Evolutionary conservation across 2,888 invertebrate species (phyloP).

Genomic region (Drosophila hawaiiensis): DNA sequence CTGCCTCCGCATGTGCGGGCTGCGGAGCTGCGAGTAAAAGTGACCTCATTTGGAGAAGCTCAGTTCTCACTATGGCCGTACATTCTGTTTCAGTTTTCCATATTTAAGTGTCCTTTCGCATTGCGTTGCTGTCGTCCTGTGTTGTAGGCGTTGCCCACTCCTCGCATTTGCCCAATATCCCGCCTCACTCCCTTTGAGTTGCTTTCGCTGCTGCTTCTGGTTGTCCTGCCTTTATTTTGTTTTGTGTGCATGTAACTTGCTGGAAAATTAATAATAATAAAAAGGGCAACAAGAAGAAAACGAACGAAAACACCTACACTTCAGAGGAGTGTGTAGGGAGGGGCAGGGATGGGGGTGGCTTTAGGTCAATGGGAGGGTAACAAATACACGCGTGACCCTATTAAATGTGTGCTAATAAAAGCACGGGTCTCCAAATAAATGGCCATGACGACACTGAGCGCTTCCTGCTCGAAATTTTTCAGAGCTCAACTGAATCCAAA

Average conservation of each 20-base stretch:
- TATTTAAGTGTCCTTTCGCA: conserved; percentile 78
- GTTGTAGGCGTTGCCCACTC: conserved; percentile 48
- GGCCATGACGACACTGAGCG: conserved; percentile 60
- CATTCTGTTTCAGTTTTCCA: conserved; percentile 58
- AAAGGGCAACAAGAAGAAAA: conserved; percentile 49
- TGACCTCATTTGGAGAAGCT: conserved; percentile 78
- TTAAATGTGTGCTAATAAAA: conserved; percentile 81
- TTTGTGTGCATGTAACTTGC: conserved; percentile 77
- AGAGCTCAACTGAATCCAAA: conserved; percentile 30
- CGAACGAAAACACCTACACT: conserved; percentile 67
- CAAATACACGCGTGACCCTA: conserved; percentile 80
- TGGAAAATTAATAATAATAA: conserved; percentile 83
- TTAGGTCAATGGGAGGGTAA: conserved; percentile 47
- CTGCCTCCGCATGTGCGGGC: conserved; percentile 13
- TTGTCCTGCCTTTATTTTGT: conserved; percentile 77
- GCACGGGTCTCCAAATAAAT: conserved; percentile 74
- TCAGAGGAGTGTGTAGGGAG: not conserved
- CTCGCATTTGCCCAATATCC: not conserved
- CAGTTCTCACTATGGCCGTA: conserved; percentile 28
- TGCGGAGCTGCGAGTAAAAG: conserved; percentile 47
- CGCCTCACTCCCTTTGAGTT: not conserved
- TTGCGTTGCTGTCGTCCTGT: conserved; percentile 62
- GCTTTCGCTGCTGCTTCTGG: conserved; percentile 44
- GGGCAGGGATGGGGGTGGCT: not conserved
- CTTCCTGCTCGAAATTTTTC: conserved; percentile 24